Evolutionary conservation across 2,113 vertebrate genomes (phyloP), one percentile per base, ranked within the genome.

Genomic region (Neodon shergylaensis): DNA sequence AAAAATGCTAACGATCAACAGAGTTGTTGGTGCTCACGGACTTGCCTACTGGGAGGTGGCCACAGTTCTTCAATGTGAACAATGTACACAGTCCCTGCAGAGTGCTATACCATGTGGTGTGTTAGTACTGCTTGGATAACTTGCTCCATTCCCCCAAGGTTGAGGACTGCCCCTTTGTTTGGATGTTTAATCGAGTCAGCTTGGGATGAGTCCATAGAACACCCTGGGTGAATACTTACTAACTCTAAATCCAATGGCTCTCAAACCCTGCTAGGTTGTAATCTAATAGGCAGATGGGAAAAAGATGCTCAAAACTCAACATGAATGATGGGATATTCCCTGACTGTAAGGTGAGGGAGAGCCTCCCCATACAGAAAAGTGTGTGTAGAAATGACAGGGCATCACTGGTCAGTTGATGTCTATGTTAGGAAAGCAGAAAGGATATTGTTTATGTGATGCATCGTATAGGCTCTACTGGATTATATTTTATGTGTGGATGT

Each of bases 391-490:
- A 76, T 47, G 77, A 14, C 0, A 0, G 4, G 33, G 33, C 13
- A 74, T 65, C 68, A 78, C 44, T 0, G 3, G 72, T 0, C 4
- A 47, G 82, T 58, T 26, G 17, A 22, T 0, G 14, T 63, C 16
- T 33, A 63, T 39, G 72, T 26, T 0, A 17, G 31, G 76, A 83
- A n/a, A 42, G 33, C 68, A 68, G 83, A 88, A 58, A 81, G 8
- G 2, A 7, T 17, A 36, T 3, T 17, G 42, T n/a, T 13, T 17
- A 31, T 1, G 22, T 39, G 22, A 28, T 4, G 0, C 0, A 16
- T 2, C 31, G 66, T 8, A 0, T n/a, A 2, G 0, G 10, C 8
- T 63, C 63, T 61, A 1, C 5, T 7, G 16, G 52, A 90, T 58
- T 85, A 4, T 16, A 33, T 0, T 31, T 44, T 2, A 12, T 1